phyloP scores from a whole-genome alignment of 2,113 vertebrate species.

The Pyrgilauda ruficollis region DNA sequence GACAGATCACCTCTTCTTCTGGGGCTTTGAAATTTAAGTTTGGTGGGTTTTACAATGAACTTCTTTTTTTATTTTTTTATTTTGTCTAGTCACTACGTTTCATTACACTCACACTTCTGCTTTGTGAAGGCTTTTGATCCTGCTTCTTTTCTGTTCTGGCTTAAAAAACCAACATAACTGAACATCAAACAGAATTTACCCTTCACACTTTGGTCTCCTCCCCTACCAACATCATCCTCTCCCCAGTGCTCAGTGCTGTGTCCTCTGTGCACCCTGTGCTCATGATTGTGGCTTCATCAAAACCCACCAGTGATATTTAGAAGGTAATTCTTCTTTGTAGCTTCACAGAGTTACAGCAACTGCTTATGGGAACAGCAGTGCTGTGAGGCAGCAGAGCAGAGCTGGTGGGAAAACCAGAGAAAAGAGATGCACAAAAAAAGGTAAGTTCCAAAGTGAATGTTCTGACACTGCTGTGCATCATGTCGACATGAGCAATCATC shows the following conservation, averaged over 20 bases:
- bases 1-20: not conserved
- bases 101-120: slow-evolving; percentile 58
- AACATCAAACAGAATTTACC: not conserved
- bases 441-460: not conserved
- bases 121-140: slow-evolving; percentile 32
- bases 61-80: not conserved
- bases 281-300: not conserved
- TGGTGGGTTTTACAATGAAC: not conserved
- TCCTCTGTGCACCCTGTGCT: not conserved
- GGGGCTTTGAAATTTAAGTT: not conserved
- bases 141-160: not conserved
- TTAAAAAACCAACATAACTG: not conserved
- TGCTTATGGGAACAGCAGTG: not conserved
- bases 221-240: not conserved
- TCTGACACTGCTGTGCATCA: not conserved
- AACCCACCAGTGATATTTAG: not conserved
- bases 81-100: slow-evolving; percentile 54
- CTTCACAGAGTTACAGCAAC: not conserved
- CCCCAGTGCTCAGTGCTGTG: not conserved
- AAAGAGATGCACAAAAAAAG: not conserved
- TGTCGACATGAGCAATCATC: not conserved
- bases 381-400: not conserved
- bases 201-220: not conserved
- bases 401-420: slow-evolving; percentile 32
- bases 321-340: not conserved